Base-by-base conservation (phyloP, 37 sponge, comb jelly and placozoan genomes). In the Oscarella lobularis region DNA sequence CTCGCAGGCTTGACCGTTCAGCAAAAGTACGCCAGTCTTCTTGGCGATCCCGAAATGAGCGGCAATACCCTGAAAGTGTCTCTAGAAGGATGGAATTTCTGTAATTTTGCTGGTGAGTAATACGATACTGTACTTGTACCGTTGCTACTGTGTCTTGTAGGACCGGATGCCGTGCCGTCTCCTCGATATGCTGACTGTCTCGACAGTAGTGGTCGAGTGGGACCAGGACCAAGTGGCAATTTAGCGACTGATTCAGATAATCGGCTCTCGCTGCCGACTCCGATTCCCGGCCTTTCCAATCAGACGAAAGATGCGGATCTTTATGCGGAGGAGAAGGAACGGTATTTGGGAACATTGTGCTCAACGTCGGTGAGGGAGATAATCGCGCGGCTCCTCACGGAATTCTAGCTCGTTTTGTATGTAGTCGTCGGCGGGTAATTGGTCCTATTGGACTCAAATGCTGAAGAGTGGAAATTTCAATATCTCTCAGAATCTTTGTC, bases 51-150 rank as follows among this genome's bases (percentile, higher is more conserved):
- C 9, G 60, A 20, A 48, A 48, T 48, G 60, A 48, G 60, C 9
- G 20, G 60, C 20, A 48, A 48, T 9, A 20, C 60, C 14, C 60
- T 48, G 60, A 9, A 48, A 27, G 20, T 48, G 60, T 9, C 60
- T 48, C 9, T 48, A 48, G 60, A 48, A 48, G 60, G 60, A 48
- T 48, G 60, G 60, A 48, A 48, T 20, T 48, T 48, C 60, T 48
- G 60, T 20, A 48, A 48, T 20, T 27, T 9, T 27, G 60, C 60
- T 27, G 60, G 60, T 48, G 20, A 27, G 20, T 48, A 9, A 48
- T 48, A 48, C 9, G 60, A 48, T 48, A 48, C 60, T 9, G 14
- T 48, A 20, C 60, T 27, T 48, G 60, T 48, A 27, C 60, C n/a
- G n/a, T n/a, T n/a, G n/a, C n/a, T n/a, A n/a, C n/a, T n/a, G n/a